These are phyloP conservation scores for Enteromius viviparus DNA, from an alignment of 2,797 vertebrate species.

Conservation along the genomic window DNA sequence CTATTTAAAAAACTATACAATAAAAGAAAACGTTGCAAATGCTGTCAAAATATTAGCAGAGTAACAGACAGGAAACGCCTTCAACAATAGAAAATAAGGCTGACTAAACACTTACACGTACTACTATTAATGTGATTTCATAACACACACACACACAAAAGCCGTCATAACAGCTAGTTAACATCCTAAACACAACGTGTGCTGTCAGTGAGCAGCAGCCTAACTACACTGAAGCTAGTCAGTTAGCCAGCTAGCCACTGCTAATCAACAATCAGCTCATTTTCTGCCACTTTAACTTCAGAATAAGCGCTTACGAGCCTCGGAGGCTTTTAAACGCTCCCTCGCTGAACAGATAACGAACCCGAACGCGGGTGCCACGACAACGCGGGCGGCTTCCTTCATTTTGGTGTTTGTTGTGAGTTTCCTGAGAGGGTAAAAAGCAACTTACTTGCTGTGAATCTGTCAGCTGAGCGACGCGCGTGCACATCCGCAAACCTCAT, in stretches of 20 bases:
- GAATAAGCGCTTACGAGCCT: not conserved
- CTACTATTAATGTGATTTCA: not conserved
- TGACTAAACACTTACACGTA: not conserved
- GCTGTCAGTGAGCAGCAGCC: not conserved
- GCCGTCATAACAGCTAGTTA: not conserved
- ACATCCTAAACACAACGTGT: not conserved
- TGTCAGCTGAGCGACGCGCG: conserved; percentile 69
- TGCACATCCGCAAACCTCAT: conserved; percentile 53
- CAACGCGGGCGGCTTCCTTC: not conserved
- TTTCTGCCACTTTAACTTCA: conserved; percentile 15
- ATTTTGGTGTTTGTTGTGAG: conserved; percentile 23
- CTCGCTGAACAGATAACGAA: not conserved
- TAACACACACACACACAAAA: not conserved
- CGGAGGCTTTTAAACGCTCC: not conserved
- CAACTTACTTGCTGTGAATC: conserved; percentile 76
- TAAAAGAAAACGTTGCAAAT: not conserved
- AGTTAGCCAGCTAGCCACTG: conserved; percentile 44
- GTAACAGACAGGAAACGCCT: conserved; percentile 24
- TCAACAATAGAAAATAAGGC: not conserved
- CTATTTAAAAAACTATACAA: not conserved
- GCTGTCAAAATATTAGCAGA: not conserved
- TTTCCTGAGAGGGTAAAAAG: conserved; percentile 18
- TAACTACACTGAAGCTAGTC: conserved; percentile 27
- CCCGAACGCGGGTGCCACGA: not conserved
- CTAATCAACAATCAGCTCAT: conserved; percentile 44